Evolutionary conservation across 2,113 vertebrate genomes (phyloP).

Genomic region (Pelobates fuscus): DNA sequence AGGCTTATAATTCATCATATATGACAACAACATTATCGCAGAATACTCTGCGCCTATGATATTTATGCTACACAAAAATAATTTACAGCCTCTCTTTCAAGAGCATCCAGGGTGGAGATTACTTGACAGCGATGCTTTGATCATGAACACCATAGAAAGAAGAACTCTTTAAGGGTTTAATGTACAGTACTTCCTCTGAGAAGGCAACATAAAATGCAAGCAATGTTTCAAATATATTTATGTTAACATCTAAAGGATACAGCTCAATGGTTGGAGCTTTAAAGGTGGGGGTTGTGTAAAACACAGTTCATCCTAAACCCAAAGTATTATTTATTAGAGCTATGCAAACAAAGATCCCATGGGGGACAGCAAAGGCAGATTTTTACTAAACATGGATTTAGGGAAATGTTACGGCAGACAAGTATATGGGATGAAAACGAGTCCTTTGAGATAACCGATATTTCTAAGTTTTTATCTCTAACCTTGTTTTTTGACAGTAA

Average conservation of each 20-base stretch:
- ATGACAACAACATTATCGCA: background rate
- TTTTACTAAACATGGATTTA: constrained; percentile 36
- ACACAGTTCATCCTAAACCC: background rate
- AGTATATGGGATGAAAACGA: constrained; percentile 24
- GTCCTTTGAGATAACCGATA: constrained; percentile 1
- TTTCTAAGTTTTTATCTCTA: constrained; percentile 19
- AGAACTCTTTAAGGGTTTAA: background rate
- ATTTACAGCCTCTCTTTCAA: background rate
- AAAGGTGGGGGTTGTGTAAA: constrained; percentile 18
- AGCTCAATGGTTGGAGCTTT: constrained; percentile 26
- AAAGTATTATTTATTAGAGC: constrained; percentile 10
- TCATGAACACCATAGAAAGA: constrained; percentile 21
- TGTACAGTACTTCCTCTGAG: constrained; percentile 14
- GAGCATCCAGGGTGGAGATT: background rate
- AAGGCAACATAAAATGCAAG: constrained; percentile 20
- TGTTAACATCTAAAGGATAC: constrained; percentile 33
- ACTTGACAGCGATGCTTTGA: constrained; percentile 30
- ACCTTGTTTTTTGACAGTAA: constrained; percentile 38
- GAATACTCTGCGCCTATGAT: background rate
- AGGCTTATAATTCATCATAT: constrained; percentile 11
- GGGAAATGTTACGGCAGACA: constrained; percentile 45
- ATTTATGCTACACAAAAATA: background rate
- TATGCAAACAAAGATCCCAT: constrained; percentile 17
- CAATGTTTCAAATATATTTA: constrained; percentile 37
- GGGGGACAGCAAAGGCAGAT: constrained; percentile 23